These are phyloP conservation scores for Nothura maculosa DNA, from an alignment of 2,797 vertebrate genomes.

Conservation along the genomic window DNA sequence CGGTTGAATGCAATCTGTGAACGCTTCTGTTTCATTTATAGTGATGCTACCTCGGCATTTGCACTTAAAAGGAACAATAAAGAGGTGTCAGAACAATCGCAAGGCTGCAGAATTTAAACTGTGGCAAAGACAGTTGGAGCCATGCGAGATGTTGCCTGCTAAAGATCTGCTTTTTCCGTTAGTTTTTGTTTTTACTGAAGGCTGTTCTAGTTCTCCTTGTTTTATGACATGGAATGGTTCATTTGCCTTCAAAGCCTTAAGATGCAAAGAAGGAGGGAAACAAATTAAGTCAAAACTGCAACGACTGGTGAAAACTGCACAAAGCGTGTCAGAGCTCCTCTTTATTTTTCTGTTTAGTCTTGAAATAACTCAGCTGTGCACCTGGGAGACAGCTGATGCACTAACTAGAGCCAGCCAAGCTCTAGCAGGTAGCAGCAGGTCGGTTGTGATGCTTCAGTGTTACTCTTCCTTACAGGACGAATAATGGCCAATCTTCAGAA, in stretches of 20 bases:
- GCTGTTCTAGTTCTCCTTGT: constrained; percentile 73
- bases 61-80: constrained; percentile 63
- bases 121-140: constrained; percentile 31
- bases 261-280: constrained; percentile 54
- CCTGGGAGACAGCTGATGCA: background rate
- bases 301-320: constrained; percentile 61
- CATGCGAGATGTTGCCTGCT: constrained; percentile 50
- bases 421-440: constrained; percentile 7
- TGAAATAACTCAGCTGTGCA: constrained; percentile 13
- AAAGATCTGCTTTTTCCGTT: constrained; percentile 67
- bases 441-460: background rate
- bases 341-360: constrained; percentile 43
- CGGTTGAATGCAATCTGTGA: constrained; percentile 46
- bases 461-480: constrained; percentile 19
- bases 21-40: constrained; percentile 61
- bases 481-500: constrained; percentile 20
- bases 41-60: constrained; percentile 63
- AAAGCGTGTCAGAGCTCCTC: constrained; percentile 47
- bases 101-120: constrained; percentile 46
- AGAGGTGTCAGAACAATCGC: constrained; percentile 64
- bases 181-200: constrained; percentile 67
- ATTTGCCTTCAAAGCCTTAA: constrained; percentile 70
- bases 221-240: constrained; percentile 71
- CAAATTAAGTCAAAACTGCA: constrained; percentile 74
- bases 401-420: constrained; percentile 20